Conservation (phyloP, 1,140 invertebrate genomes). For the Doryteuthis pealeii region DNA sequence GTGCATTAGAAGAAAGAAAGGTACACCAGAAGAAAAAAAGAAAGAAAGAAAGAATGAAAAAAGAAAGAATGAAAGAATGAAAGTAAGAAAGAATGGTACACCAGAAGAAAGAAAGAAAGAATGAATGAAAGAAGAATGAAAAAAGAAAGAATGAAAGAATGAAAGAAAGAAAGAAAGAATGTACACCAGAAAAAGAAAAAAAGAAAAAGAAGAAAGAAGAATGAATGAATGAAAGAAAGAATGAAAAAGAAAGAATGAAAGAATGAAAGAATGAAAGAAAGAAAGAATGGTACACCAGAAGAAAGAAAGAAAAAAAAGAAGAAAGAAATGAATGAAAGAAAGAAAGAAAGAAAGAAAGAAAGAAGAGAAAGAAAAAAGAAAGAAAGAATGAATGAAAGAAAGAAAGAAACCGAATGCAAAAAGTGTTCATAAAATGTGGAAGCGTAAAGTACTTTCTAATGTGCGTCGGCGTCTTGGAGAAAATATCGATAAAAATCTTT, state of each 20-base stretch:
- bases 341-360: background rate
- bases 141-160: too few relatives aligned
- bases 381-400: background rate
- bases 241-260: background rate
- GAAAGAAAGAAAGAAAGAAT: background rate
- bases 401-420: background rate
- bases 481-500: too few relatives aligned
- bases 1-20: background rate
- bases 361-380: background rate
- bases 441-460: background rate
- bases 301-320: background rate
- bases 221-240: background rate
- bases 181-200: background rate
- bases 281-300: too few relatives aligned
- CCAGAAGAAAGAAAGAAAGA: background rate
- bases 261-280: background rate
- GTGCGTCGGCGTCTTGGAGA: background rate
- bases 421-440: background rate
- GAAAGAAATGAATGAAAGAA: background rate
- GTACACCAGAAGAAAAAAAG: background rate
- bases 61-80: background rate
- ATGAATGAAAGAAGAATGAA: background rate
- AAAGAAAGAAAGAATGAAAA: too few relatives aligned
- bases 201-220: background rate
- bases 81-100: background rate